Evolutionary conservation across 2,797 vertebrate genomes (phyloP).

Genomic region (Sphenodon punctatus): DNA sequence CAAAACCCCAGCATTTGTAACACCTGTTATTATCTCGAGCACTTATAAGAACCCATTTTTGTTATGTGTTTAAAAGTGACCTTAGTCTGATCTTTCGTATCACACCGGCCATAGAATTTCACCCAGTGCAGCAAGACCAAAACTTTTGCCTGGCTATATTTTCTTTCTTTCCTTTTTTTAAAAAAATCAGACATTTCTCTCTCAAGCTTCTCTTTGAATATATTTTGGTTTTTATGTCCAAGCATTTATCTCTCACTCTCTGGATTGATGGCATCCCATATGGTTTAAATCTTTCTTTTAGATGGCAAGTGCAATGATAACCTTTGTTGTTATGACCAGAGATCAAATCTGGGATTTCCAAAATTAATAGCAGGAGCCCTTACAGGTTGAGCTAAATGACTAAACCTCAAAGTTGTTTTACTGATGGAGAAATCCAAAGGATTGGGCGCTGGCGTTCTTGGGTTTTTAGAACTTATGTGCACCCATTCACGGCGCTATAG

Average conservation of each 20-base stretch:
- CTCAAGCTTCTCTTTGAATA: no score
- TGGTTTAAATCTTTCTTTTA: not conserved
- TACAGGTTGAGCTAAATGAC: not conserved
- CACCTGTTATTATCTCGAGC: no score
- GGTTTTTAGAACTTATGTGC: no score
- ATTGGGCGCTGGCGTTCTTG: no score
- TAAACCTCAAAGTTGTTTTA: no score
- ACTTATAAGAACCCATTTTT: no score
- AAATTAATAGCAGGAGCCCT: not conserved
- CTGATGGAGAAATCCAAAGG: no score
- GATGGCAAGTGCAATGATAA: not conserved
- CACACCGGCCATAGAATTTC: not conserved
- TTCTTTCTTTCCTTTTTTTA: not conserved
- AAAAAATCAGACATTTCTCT: not conserved
- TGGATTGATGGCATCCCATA: not conserved
- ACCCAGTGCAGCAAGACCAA: not conserved
- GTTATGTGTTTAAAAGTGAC: no score
- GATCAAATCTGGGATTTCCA: not conserved
- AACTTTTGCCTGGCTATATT: accelerated
- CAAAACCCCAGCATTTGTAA: no score
- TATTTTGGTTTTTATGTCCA: no score
- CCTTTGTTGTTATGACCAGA: not conserved
- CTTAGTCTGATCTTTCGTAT: not conserved
- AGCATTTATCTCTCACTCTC: no score
- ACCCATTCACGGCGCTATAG: no score